phyloP scores from a whole-genome alignment of 1,140 invertebrate species.

The Coelopa frigida region DNA sequence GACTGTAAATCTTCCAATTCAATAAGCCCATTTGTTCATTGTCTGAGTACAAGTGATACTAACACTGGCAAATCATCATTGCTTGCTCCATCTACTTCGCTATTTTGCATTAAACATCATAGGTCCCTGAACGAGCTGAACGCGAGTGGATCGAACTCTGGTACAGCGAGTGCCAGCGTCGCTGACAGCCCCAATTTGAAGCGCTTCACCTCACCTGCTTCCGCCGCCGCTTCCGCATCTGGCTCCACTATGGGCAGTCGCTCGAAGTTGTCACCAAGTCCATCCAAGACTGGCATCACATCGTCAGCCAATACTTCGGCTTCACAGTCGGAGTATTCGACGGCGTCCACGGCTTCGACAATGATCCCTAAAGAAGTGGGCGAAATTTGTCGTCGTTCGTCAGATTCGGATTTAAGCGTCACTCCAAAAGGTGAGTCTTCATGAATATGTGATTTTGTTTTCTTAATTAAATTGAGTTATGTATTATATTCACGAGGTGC shows the following conservation, averaged over 20 bases:
- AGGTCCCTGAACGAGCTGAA: conserved; percentile 12
- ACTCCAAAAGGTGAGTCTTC: conserved; percentile 80
- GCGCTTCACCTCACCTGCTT: conserved; percentile 24
- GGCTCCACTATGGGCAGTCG: conserved; percentile 2
- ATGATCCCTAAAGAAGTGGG: conserved; percentile 30
- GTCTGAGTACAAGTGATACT: conserved; percentile 40
- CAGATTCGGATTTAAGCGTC: conserved; percentile 87
- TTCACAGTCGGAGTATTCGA: conserved; percentile 26
- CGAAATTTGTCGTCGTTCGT: conserved; percentile 69
- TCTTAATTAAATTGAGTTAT: background rate
- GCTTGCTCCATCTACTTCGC: conserved; percentile 33
- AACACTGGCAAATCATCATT: conserved; percentile 42
- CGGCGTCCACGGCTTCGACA: conserved; percentile 31
- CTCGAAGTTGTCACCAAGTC: conserved; percentile 29
- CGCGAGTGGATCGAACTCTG: background rate
- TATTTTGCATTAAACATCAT: conserved; percentile 11
- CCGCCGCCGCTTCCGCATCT: conserved; percentile 16
- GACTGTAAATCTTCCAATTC: too few relatives aligned
- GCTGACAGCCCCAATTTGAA: conserved; percentile 21
- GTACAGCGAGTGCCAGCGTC: background rate
- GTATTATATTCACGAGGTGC: too few relatives aligned
- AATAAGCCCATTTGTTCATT: conserved; percentile 16
- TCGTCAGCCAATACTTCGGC: conserved; percentile 18
- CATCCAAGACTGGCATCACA: conserved; percentile 32
- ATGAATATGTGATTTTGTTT: conserved; percentile 5